These are phyloP conservation scores for Pipistrellus pygmaeus DNA, from an alignment of 2,797 vertebrate species.

Conservation along the genomic window DNA sequence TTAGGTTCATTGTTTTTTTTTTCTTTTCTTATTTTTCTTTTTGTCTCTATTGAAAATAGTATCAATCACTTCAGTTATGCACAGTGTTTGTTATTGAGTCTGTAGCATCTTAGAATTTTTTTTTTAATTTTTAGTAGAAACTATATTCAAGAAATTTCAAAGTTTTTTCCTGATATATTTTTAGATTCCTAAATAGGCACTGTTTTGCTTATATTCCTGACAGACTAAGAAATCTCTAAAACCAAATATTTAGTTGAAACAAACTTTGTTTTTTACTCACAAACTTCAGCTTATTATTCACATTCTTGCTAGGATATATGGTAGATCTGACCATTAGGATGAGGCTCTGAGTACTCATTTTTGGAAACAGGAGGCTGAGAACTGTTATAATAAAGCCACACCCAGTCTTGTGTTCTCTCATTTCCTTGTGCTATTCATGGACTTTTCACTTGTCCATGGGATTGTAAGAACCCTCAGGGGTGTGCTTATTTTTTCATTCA, in stretches of 20 bases:
- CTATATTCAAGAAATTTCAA: background rate
- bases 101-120: no score
- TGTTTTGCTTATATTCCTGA: background rate
- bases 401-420: rapidly evolving
- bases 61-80: background rate
- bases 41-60: background rate
- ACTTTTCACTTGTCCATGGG: no score
- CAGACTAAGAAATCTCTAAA: background rate
- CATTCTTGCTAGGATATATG: background rate
- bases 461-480: background rate
- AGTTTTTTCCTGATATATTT: background rate
- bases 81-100: background rate
- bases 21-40: background rate
- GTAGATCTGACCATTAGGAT: background rate
- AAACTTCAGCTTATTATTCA: background rate
- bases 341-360: background rate
- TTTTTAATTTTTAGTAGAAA: background rate
- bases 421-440: background rate
- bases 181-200: background rate
- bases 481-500: background rate
- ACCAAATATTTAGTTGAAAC: background rate
- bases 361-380: background rate
- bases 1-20: background rate
- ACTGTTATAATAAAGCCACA: background rate
- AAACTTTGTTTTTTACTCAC: background rate